Base-by-base conservation (phyloP, 2,797 vertebrate species). In the Catamblyrhynchus diadema region DNA sequence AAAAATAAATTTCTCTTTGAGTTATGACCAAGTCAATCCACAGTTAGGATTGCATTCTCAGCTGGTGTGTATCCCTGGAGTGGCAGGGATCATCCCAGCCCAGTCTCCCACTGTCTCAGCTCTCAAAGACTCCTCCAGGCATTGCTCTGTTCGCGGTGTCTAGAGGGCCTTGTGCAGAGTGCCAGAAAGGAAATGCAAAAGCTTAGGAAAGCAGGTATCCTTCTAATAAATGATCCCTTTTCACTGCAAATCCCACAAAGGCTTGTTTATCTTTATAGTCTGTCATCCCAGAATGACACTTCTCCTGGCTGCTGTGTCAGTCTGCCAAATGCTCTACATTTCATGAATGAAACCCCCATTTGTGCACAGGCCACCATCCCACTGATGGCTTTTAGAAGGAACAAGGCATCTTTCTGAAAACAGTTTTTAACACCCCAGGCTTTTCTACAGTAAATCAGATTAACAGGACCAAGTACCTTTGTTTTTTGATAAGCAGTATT, bases 291-390 rank as follows among this genome's bases (percentile, higher is more conserved):
- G 85, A 81, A 78, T 69, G 74, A 42, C 65, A 81, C 1, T 5
- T 77, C 88, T 94, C 70, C 66, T 66, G 22, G 51, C 47, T 92
- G 56, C 70, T 48, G 24, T 57, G 61, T 60, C 84, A 92, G 42
- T 88, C 70, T 92, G 86, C 66, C 14, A 14, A 91, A 88, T 10
- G 23, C 72, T 94, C 67, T 54, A 41, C 48, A 39, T 20, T 92
- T 91, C 74, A 50, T 93, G 69, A 93, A 81, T 70, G 53, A 89
- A 93, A 84, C 69, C 70, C 27, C 28, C 73, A 82, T 74, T 94
- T 79, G 74, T 93, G 41, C 2, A 1, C 74, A 80, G 64, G 56
- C 45, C 79, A 53, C 45, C 56, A 50, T 22, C 75, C 42, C 45
- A 48, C 60, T 73, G 65, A 81, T 24, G 75, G 23, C 11, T 72